phyloP scores from a whole-genome alignment of 2,888 invertebrate species.

The Pseudoips prasinana region DNA sequence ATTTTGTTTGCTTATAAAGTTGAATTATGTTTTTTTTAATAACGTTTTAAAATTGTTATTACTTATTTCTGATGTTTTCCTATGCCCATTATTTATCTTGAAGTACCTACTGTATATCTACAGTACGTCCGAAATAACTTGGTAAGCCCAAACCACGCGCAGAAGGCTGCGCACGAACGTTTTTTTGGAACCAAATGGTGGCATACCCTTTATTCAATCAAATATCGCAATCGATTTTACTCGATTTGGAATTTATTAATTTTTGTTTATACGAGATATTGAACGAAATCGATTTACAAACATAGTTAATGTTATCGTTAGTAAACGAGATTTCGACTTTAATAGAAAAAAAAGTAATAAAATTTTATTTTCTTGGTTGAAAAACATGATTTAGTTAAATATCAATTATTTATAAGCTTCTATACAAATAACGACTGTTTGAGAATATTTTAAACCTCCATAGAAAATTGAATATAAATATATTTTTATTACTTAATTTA shows the following conservation, averaged over 20 bases:
- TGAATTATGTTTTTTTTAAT: background rate
- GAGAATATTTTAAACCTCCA: background rate
- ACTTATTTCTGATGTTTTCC: conserved; percentile 1
- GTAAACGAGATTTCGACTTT: background rate
- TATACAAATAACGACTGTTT: background rate
- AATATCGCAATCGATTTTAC: background rate
- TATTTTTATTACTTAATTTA: background rate
- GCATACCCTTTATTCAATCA: conserved; percentile 1
- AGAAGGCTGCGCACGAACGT: background rate
- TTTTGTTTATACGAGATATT: background rate
- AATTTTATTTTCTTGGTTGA: background rate
- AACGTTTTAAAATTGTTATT: conserved; percentile 1
- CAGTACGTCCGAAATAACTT: background rate
- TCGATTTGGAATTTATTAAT: background rate
- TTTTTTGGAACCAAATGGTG: background rate
- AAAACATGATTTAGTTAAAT: conserved; percentile 1
- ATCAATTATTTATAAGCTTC: background rate
- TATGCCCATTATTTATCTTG: conserved; percentile 1
- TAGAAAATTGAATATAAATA: background rate
- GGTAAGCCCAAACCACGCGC: background rate
- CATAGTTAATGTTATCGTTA: background rate
- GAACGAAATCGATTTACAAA: background rate
- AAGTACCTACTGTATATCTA: background rate
- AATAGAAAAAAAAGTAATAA: background rate
- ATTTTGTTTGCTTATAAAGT: conserved; percentile 2